These are phyloP conservation scores for Lepilemur septentrionalis DNA, from an alignment of 2,797 vertebrate genomes.

Conservation along the genomic window DNA sequence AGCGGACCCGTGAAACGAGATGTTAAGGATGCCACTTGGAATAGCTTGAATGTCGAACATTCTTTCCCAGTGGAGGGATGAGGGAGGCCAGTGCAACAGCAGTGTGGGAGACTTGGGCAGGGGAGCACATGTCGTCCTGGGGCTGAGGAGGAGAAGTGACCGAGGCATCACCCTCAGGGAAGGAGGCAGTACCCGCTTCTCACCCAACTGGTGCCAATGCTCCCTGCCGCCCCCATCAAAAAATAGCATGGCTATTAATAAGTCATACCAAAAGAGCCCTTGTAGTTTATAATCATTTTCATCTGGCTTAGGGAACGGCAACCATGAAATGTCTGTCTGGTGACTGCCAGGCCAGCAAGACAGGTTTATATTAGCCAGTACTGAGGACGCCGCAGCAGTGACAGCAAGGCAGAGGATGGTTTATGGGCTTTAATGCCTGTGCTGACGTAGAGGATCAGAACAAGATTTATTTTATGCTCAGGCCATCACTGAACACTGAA, in stretches of 20 bases:
- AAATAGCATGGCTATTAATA: constrained; percentile 72
- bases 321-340: constrained; percentile 76
- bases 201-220: neutral
- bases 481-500: constrained; percentile 68
- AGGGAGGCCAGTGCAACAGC: constrained; percentile 70
- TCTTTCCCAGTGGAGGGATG: constrained; percentile 84
- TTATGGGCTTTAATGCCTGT: constrained; percentile 78
- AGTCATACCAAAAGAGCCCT: constrained; percentile 74
- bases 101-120: constrained; percentile 80
- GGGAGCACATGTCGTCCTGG: constrained; percentile 44
- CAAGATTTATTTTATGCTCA: constrained; percentile 78
- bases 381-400: constrained; percentile 64
- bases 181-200: neutral
- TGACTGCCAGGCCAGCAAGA: constrained; percentile 73
- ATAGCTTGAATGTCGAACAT: constrained; percentile 86
- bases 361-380: constrained; percentile 75
- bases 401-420: constrained; percentile 69
- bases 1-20: constrained; percentile 85
- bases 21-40: constrained; percentile 85
- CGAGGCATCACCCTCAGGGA: neutral
- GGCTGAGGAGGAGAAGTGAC: neutral
- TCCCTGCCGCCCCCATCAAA: neutral
- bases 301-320: constrained; percentile 77
- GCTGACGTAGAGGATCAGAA: constrained; percentile 82
- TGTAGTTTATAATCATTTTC: constrained; percentile 81